phyloP scores from a whole-genome alignment of 2,113 vertebrate genomes.

The Gymnorhina tibicen region DNA sequence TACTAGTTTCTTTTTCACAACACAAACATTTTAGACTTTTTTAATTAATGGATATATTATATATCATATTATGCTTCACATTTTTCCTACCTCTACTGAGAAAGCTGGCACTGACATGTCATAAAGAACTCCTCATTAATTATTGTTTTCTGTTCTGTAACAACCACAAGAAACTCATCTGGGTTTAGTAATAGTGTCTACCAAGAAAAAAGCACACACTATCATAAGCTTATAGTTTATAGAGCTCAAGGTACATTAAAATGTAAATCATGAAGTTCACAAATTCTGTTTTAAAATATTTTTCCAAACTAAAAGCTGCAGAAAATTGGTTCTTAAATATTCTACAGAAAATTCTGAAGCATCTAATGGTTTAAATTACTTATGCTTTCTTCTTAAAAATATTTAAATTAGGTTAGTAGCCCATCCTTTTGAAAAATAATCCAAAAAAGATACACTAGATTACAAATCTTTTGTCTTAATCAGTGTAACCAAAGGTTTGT shows the following conservation, averaged over 20 bases:
- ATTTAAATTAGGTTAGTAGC: constrained; percentile 77
- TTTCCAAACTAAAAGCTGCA: constrained; percentile 80
- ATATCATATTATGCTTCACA: constrained; percentile 71
- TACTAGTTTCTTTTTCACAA: constrained; percentile 80
- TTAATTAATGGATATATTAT: constrained; percentile 74
- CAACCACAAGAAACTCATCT: constrained; percentile 50
- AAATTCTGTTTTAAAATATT: constrained; percentile 76
- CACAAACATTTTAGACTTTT: constrained; percentile 80
- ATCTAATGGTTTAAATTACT: constrained; percentile 75
- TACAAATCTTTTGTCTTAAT: constrained; percentile 99
- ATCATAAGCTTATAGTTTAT: constrained; percentile 65
- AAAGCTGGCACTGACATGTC: constrained; percentile 73
- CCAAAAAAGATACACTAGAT: constrained; percentile 70
- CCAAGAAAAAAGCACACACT: constrained; percentile 63
- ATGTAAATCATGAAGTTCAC: constrained; percentile 65
- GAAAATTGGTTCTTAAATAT: constrained; percentile 77
- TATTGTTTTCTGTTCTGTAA: constrained; percentile 60
- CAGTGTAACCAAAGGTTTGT: constrained; percentile 97
- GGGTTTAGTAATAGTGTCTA: constrained; percentile 61
- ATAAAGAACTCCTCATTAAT: constrained; percentile 65
- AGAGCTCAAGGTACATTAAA: constrained; percentile 73
- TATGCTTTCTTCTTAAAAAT: constrained; percentile 83
- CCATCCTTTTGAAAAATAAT: constrained; percentile 81
- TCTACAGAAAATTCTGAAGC: constrained; percentile 77
- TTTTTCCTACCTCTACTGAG: constrained; percentile 79